Base-by-base conservation (phyloP, 2,113 vertebrate species). In the Speoplatyrhinus poulsoni region DNA sequence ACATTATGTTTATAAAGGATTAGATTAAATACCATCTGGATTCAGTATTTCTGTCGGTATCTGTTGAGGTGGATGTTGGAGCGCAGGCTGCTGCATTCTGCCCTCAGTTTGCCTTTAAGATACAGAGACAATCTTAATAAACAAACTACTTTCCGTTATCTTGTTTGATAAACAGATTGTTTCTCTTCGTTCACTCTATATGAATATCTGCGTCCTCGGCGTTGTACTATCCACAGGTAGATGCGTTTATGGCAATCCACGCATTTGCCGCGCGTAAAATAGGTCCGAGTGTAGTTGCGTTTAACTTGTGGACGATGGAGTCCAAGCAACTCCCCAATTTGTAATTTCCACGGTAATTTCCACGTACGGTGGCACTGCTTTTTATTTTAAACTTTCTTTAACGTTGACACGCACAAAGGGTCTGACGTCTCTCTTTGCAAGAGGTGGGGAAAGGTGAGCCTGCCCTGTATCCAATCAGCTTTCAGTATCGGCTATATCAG, bases 31-130 rank as follows among this genome's bases (percentile, higher is more conserved):
- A 92, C 90, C 91, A 87, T 60, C 66, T 32, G 85, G 62, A 15
- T 89, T 85, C 74, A 66, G 71, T 0, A 50, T 50, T 12, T 79
- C 79, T n/a, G 82, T 53, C 3, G 66, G 55, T 57, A 77, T 15
- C 62, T 56, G 81, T 52, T 60, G 87, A 65, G 67, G 8, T 48
- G 55, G 66, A 69, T 76, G 87, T 9, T 70, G 83, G 47, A 19
- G 59, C 60, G 85, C 85, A 26, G 80, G 81, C 71, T 86, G 91
- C 82, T 89, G 88, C 91, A 92, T 92, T 59, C 80, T 78, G 15
- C 48, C 26, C 60, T 58, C 9, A 55, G 9, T 56, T 55, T 26
- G 11, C 12, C 68, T 54, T 41, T 26, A 52, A 65, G 19, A 12
- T 3, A 0, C 36, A 41, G 8, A 16, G 1, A 63, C 12, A 33